Evolutionary conservation across 2,888 invertebrate genomes (phyloP).

Genomic region (Drosophila greeni): DNA sequence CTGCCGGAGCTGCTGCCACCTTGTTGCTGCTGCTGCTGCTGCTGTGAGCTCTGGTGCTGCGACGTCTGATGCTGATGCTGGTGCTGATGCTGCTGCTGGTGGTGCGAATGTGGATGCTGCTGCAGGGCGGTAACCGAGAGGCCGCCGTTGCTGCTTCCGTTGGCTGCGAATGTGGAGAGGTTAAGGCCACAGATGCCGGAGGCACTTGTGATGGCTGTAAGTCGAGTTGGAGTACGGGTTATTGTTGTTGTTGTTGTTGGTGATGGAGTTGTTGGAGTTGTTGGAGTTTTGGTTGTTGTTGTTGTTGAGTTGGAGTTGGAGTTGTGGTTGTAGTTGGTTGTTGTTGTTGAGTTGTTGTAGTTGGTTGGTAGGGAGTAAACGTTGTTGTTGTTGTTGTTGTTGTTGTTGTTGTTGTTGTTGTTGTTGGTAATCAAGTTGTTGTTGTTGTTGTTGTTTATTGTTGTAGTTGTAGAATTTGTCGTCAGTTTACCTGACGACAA

Average conservation of each 20-base stretch:
- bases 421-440: constrained; percentile 57
- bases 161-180: constrained; percentile 76
- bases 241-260: constrained; percentile 52
- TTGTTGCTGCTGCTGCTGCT: constrained; percentile 42
- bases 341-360: constrained; percentile 46
- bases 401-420: constrained; percentile 61
- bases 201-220: constrained; percentile 75
- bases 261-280: constrained; percentile 51
- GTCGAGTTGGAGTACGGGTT: constrained; percentile 48
- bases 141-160: constrained; percentile 60
- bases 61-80: constrained; percentile 31
- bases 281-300: constrained; percentile 51
- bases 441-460: constrained; percentile 61
- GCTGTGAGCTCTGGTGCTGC: constrained; percentile 28
- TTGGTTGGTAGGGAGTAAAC: constrained; percentile 64
- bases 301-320: constrained; percentile 43
- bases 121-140: constrained; percentile 29
- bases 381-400: constrained; percentile 60
- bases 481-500: constrained; percentile 80
- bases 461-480: constrained; percentile 77
- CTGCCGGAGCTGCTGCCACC: constrained; percentile 37
- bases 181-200: constrained; percentile 77
- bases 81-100: constrained; percentile 16
- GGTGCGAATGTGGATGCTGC: constrained; percentile 30
- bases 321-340: constrained; percentile 47